Percentiles rank a stretch among this genome's conserved stretches.
Evolutionary conservation across 2,888 invertebrate species (phyloP).

Genomic region (Sycophila texana): DNA sequence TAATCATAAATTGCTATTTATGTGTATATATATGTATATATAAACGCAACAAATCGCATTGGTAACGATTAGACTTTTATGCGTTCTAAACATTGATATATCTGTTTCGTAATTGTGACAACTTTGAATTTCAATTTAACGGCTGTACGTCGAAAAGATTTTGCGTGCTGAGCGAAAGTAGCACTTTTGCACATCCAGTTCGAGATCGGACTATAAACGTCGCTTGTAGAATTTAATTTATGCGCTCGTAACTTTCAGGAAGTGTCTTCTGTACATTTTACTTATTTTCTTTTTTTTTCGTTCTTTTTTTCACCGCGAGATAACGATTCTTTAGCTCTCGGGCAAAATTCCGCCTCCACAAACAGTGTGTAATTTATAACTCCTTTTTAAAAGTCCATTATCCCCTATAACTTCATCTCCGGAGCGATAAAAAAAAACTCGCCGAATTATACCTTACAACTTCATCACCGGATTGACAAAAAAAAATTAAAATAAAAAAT

Average conservation of each 20-base stretch:
- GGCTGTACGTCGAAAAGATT: not conserved
- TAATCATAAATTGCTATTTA: too few relatives aligned
- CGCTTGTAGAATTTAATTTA: conserved; percentile 46
- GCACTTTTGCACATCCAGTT: conserved; percentile 19
- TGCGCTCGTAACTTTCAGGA: conserved; percentile 50
- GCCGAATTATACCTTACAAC: too few relatives aligned
- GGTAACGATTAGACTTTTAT: not conserved
- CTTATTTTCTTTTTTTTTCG: conserved; percentile 20
- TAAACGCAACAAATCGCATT: not conserved
- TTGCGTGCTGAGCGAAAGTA: conserved; percentile 30
- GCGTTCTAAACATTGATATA: not conserved
- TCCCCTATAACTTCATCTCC: too few relatives aligned
- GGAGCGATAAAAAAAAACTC: too few relatives aligned
- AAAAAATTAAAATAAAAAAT: too few relatives aligned
- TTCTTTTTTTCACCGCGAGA: conserved; percentile 12
- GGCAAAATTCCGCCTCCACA: too few relatives aligned
- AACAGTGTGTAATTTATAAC: too few relatives aligned
- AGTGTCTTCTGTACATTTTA: conserved; percentile 30
- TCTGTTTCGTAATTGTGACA: conserved; percentile 9
- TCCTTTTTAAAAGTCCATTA: too few relatives aligned
- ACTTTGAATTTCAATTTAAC: conserved; percentile 40
- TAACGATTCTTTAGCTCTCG: not conserved
- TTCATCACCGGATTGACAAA: too few relatives aligned
- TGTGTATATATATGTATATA: too few relatives aligned
- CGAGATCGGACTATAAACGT: conserved; percentile 46